Base-by-base conservation (phyloP, 2,113 vertebrate species). In the Tachysurus fulvidraco region DNA sequence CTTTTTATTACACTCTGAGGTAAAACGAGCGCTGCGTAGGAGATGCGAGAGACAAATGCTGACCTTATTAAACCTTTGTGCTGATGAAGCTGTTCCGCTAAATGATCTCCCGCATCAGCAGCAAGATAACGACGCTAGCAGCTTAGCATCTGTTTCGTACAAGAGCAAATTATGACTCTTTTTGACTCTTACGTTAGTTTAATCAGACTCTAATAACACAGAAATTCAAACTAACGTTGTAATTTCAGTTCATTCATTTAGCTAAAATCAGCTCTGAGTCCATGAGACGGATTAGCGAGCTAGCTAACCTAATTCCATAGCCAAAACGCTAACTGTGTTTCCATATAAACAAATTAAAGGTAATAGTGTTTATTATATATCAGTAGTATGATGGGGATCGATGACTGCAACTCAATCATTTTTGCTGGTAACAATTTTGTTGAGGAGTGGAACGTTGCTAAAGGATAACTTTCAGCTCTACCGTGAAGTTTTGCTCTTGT, bases 21-120 rank as follows among this genome's bases (percentile, higher is more conserved):
- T 74, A 9, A 46, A 25, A 54, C 25, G 9, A 55, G 76, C 55
- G n/a, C 28, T 79, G 77, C 17, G 17, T 79, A 36, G 77, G 77
- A 79, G 76, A 79, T 9, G n/a, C 1, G 12, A 52, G 3, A 19
- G 77, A 79, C 77, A 30, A 19, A 10, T n/a, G 16, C 30, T 84
- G 84, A 89, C 84, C 86, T 89, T 64, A 86, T 83, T 83, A 65
- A 84, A 54, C 41, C 1, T 30, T 79, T 50, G 60, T 88, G 86
- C 82, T 84, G 86, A 88, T 80, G 62, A 85, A 73, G 77, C 36
- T 19, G 62, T 77, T 85, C 64, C 59, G 41, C 44, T 83, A 76
- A 50, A 55, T 71, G 28, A 50, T 55, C 23, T 54, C 19, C 44
- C 36, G 3, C 67, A 2, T 12, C 10, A 19, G 59, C 23, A 55